phyloP scores from a whole-genome alignment of 2,113 vertebrate species.

The Dolichallabes microphthalmus region DNA sequence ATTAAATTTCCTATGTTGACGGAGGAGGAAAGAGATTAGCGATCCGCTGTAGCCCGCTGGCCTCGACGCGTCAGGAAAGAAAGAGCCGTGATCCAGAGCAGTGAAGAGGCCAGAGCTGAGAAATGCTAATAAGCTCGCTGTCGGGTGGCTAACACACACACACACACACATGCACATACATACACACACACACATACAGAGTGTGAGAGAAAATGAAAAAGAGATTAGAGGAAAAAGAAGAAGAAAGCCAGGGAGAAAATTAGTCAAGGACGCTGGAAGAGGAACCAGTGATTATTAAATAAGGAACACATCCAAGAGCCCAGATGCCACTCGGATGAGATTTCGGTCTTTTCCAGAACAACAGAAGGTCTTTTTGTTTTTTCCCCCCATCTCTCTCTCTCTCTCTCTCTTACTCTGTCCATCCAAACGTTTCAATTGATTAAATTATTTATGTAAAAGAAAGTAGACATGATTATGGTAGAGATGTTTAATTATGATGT shows the following conservation, averaged over 20 bases:
- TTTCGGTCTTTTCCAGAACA: background rate
- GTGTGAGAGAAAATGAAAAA: background rate
- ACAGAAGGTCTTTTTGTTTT: conserved; percentile 19
- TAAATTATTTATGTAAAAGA: background rate
- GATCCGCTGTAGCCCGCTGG: background rate
- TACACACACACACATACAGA: background rate
- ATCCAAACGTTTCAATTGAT: background rate
- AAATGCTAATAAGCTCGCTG: conserved; percentile 22
- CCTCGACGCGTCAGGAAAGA: background rate
- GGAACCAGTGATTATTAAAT: conserved; percentile 28
- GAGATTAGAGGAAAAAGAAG: background rate
- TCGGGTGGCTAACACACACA: background rate
- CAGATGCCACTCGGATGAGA: conserved; percentile 29
- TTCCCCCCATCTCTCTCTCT: background rate
- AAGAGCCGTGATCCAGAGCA: background rate
- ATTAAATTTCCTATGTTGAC: background rate
- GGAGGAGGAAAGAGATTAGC: background rate
- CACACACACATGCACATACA: background rate
- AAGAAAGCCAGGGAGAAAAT: background rate
- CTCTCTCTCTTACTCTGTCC: background rate
- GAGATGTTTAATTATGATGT: background rate
- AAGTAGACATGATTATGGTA: background rate
- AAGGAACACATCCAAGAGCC: conserved; percentile 34
- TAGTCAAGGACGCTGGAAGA: background rate
- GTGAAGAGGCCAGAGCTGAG: background rate